These are phyloP conservation scores for Gnatocerus cornutus DNA, from an alignment of 2,888 invertebrate genomes.

Conservation along the genomic window DNA sequence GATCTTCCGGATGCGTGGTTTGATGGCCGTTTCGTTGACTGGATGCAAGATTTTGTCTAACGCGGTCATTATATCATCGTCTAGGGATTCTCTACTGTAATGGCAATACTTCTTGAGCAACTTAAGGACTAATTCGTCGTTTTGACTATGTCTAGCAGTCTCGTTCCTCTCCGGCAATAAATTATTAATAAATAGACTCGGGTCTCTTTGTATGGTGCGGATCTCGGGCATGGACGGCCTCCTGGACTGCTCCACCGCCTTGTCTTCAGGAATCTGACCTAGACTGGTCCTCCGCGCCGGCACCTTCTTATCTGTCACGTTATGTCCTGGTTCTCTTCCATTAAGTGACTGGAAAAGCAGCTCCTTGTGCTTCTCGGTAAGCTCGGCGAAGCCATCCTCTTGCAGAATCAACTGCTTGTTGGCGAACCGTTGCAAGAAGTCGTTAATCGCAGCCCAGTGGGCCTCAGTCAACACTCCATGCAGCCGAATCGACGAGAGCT, in stretches of 20 bases:
- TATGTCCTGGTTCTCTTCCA: conserved; percentile 52
- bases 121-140: conserved; percentile 69
- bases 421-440: conserved; percentile 78
- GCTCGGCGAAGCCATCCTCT: conserved; percentile 69
- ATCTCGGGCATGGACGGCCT: conserved; percentile 66
- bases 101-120: conserved; percentile 70
- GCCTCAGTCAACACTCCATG: conserved; percentile 79
- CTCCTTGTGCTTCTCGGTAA: conserved; percentile 68
- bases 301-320: conserved; percentile 60
- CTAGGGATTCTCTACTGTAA: conserved; percentile 68
- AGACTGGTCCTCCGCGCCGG: conserved; percentile 62
- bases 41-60: conserved; percentile 62
- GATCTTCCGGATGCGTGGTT: conserved; percentile 61
- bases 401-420: conserved; percentile 78
- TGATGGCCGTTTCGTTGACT: conserved; percentile 49
- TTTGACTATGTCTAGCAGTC: conserved; percentile 61
- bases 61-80: conserved; percentile 68
- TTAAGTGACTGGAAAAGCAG: conserved; percentile 62
- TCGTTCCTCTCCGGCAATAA: conserved; percentile 51
- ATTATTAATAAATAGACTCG: conserved; percentile 70
- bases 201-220: conserved; percentile 61
- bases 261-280: conserved; percentile 65
- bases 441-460: conserved; percentile 78
- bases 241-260: conserved; percentile 61
- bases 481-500: conserved; percentile 79